Base-by-base conservation (phyloP, 2,113 vertebrate genomes). In the Scomber japonicus region DNA sequence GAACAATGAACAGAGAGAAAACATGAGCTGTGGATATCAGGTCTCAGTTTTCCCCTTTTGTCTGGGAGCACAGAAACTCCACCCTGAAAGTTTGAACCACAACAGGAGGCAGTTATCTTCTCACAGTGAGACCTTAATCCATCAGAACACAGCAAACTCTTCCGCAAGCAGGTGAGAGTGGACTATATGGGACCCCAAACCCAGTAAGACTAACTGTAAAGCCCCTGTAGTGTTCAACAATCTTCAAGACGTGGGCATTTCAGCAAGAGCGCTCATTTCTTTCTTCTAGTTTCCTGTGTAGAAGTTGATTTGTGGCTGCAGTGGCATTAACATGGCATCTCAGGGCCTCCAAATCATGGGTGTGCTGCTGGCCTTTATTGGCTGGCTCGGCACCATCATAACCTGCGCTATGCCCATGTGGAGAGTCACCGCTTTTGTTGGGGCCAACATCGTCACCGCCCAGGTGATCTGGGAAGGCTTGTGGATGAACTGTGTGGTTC, bases 401-500 rank as follows among this genome's bases (percentile, higher is more conserved):
- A 89, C 92, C 57, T 95, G 95, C 5, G 81, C 85, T 3, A 27
- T 95, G 68, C 95, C 95, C 68, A 95, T 95, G 94, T 96, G 95
- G 95, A 92, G 91, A n/a, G 94, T 95, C 59, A 94, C 95, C 0
- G 94, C 94, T 53, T 95, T 95, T 9, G 76, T 95, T 0, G 95
- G 94, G 1, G 84, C 87, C 0, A 96, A 94, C 89, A 96, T 95
- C 4, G 88, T 96, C 30, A 95, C 94, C 0, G 94, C 95, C 0
- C 94, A 95, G 70, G 83, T 91, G 27, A 93, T 95, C 73, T 94
- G 95, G 95, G 94, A 95, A 44, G 95, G 95, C 35, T 56, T 95
- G 78, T 96, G 95, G 95, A 95, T 96, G 94, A 93, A 10, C 86
- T 96, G 95, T 1, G 94, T 95, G 66, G 93, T 94, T 24, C 95